A percentile compares a stretch with the other conserved stretches of the same genome.
Evolutionary conservation across 1,140 invertebrate genomes (phyloP).

Genomic region (Andricus grossulariae): DNA sequence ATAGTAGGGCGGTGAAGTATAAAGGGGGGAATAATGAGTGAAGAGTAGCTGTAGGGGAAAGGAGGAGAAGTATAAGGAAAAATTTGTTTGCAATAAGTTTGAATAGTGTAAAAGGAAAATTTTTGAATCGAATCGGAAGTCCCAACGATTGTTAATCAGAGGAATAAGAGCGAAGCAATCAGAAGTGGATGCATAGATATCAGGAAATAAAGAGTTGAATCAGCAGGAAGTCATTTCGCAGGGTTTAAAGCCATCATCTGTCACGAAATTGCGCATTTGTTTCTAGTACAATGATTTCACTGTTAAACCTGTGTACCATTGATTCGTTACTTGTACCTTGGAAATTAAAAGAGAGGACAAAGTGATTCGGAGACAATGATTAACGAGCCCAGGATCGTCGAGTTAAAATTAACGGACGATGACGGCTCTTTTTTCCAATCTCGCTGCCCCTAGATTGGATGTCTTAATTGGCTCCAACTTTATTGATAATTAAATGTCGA

Average conservation of each 20-base stretch:
- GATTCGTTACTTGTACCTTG: conserved; percentile 8
- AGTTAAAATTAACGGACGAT: conserved; percentile 17
- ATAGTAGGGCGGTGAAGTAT: no score
- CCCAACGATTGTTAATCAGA: neutral
- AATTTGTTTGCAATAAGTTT: no score
- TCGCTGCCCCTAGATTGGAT: neutral
- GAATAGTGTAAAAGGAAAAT: no score
- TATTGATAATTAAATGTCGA: neutral
- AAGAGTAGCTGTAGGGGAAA: no score
- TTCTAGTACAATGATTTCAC: conserved; percentile 27
- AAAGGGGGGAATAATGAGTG: no score
- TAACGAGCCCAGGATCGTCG: neutral
- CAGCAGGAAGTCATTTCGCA: conserved; percentile 25
- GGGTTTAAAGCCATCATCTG: conserved; percentile 7
- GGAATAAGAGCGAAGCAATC: conserved; percentile 1
- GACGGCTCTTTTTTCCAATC: neutral
- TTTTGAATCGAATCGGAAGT: no score
- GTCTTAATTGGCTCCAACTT: neutral
- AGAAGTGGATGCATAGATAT: neutral
- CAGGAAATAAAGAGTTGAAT: conserved; percentile 23
- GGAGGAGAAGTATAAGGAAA: no score
- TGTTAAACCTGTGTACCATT: neutral
- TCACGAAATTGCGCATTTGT: conserved; percentile 26
- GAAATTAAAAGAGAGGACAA: conserved; percentile 22
- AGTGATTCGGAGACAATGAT: conserved; percentile 17